Evolutionary conservation across 30 jellyfish, hydroid and myxozoan species (phyloP).

Genomic region (Nemopilema nomurai): DNA sequence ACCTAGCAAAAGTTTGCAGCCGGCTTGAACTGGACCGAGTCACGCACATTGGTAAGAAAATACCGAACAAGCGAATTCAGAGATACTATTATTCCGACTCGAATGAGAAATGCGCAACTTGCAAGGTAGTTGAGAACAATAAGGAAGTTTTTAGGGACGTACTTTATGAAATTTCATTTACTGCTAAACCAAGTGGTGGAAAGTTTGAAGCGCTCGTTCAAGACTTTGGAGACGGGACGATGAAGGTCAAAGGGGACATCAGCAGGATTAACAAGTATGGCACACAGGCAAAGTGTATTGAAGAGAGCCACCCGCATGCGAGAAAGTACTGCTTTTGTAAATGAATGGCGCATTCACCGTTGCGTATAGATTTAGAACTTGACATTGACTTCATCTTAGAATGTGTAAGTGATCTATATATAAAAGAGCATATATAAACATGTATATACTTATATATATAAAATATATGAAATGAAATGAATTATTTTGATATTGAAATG

Average conservation of each 20-base stretch:
- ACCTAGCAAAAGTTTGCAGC: slow-evolving; percentile 10
- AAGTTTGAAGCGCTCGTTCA: slow-evolving; percentile 51
- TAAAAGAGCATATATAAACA: background rate
- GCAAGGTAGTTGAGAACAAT: slow-evolving; percentile 9
- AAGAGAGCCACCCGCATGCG: slow-evolving; percentile 52
- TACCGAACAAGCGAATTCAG: slow-evolving; percentile 26
- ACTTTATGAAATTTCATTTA: slow-evolving; percentile 31
- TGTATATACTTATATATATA: slow-evolving; percentile 11
- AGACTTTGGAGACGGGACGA: background rate
- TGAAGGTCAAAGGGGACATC: slow-evolving; percentile 32
- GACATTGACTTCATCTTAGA: background rate
- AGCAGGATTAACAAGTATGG: slow-evolving; percentile 75
- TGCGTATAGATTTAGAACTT: background rate
- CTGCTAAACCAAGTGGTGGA: slow-evolving; percentile 64
- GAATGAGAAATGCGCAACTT: slow-evolving; percentile 36
- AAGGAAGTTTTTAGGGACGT: background rate
- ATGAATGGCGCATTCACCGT: background rate
- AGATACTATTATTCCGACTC: background rate
- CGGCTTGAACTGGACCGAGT: slow-evolving; percentile 14
- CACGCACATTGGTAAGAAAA: slow-evolving; percentile 12
- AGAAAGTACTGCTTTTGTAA: slow-evolving; percentile 74
- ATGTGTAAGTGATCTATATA: background rate
- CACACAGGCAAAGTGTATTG: slow-evolving; percentile 79
- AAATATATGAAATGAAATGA: no score
- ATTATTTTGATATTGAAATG: no score